Evolutionary conservation across 2,888 invertebrate species (phyloP), one percentile per base, ranked within the genome.

Genomic region (Siphonodentalium dalli): DNA sequence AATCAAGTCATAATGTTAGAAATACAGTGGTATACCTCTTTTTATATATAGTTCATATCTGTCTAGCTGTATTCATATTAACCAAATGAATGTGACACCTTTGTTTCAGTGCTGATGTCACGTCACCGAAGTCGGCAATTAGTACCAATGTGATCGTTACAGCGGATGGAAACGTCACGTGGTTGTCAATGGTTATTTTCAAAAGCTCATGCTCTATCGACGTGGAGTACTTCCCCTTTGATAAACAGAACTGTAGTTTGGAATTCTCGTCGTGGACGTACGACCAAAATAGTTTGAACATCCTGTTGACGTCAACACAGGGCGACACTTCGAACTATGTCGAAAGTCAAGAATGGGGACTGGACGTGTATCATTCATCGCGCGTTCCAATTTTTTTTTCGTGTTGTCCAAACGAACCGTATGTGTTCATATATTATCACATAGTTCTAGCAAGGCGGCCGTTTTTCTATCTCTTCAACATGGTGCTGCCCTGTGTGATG

Each of bases 271-370:
- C 84, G 2, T 86, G 86, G 86, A 85, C 85, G 3, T 85, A 84
- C 71, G 85, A 85, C 52, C 81, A 82, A 21, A 79, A 63, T 50
- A 81, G 83, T 61, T 73, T 85, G 6, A 75, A 78, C 47, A 59
- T 79, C 26, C 45, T 71, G 37, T 72, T 71, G 45, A 63, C 61
- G 35, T 66, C 89, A 46, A 89, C 90, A 73, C 87, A 89, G 72
- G 92, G 92, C 0, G 93, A 93, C 81, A 87, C 89, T 44, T 89
- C 89, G 65, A 92, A 92, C 84, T 93, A 93, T 81, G 91, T 93
- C 77, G 89, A 89, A n/a, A 93, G 92, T 79, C 92, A 92, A 1
- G 93, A 93, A 82, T 93, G 93, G 82, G 90, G 91, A 78, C 83
- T 93, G 65, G 73, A 84, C 21, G 77, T 79, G 50, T 82, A 85